Percentiles rank a stretch among this genome's conserved stretches.
phyloP scores from a whole-genome alignment of 2,888 invertebrate species.

The Zygaena filipendulae region DNA sequence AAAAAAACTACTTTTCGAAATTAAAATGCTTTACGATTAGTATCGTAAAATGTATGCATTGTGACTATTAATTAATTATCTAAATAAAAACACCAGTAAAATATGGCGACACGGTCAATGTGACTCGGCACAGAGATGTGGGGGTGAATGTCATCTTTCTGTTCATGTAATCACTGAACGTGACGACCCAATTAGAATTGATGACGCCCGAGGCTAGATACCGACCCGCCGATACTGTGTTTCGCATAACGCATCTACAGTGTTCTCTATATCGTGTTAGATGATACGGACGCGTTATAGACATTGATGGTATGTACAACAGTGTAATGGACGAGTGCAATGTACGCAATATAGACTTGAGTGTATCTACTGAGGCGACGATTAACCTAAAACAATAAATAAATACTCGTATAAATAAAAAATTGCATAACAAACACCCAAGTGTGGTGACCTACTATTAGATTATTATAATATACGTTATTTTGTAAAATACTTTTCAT shows the following conservation, averaged over 20 bases:
- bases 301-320: constrained; percentile 28
- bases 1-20: no score
- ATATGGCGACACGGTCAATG: constrained; percentile 48
- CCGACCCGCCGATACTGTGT: constrained; percentile 28
- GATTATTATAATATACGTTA: no score
- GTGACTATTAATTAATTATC: no score
- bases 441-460: no score
- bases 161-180: constrained; percentile 53
- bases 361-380: constrained; percentile 42
- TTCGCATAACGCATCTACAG: constrained; percentile 26
- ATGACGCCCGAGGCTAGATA: constrained; percentile 27
- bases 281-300: constrained; percentile 29
- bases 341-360: constrained; percentile 38
- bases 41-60: no score
- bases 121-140: constrained; percentile 54
- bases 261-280: constrained; percentile 35
- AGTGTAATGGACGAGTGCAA: constrained; percentile 39
- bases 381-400: constrained; percentile 65
- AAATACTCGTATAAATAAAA: constrained; percentile 21
- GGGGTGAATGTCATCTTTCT: constrained; percentile 57
- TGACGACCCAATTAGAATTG: constrained; percentile 40
- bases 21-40: no score
- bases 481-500: no score
- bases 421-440: no score
- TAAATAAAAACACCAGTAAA: constrained; percentile 51